Percentiles rank a stretch among this genome's conserved stretches.
Conservation (phyloP, 2,888 invertebrate species). For the Heteromyza rotundicornis region DNA sequence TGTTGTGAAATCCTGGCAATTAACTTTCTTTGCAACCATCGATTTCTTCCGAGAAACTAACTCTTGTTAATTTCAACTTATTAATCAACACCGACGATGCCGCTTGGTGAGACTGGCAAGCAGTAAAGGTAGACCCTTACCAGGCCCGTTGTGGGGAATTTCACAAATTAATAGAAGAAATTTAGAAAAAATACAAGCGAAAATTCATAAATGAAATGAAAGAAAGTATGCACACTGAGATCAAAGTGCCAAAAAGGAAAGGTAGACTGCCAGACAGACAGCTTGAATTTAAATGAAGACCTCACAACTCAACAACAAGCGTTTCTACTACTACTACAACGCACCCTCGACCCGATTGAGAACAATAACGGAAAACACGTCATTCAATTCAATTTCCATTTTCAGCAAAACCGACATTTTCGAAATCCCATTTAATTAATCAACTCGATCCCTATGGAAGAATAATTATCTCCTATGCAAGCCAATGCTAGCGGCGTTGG, state of each 20-base stretch:
- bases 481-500: not conserved
- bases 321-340: too few relatives aligned
- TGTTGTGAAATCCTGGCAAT: conserved; percentile 17
- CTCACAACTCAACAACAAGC: too few relatives aligned
- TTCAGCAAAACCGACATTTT: conserved; percentile 12
- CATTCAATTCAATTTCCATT: conserved; percentile 18
- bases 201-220: too few relatives aligned
- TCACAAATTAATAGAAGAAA: too few relatives aligned
- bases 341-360: too few relatives aligned
- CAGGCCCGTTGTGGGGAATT: too few relatives aligned
- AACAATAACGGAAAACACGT: not conserved
- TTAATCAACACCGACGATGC: conserved; percentile 21
- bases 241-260: too few relatives aligned
- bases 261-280: too few relatives aligned
- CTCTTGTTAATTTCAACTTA: conserved; percentile 24
- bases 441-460: conserved; percentile 30
- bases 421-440: conserved; percentile 31
- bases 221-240: too few relatives aligned
- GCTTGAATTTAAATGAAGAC: too few relatives aligned
- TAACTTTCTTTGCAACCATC: conserved; percentile 19
- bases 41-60: conserved; percentile 26
- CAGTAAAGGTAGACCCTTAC: not conserved
- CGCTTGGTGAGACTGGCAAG: not conserved
- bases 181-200: too few relatives aligned
- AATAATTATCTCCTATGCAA: conserved; percentile 26